Base-by-base conservation (phyloP, 1,140 invertebrate genomes). In the Ericerus pela region DNA sequence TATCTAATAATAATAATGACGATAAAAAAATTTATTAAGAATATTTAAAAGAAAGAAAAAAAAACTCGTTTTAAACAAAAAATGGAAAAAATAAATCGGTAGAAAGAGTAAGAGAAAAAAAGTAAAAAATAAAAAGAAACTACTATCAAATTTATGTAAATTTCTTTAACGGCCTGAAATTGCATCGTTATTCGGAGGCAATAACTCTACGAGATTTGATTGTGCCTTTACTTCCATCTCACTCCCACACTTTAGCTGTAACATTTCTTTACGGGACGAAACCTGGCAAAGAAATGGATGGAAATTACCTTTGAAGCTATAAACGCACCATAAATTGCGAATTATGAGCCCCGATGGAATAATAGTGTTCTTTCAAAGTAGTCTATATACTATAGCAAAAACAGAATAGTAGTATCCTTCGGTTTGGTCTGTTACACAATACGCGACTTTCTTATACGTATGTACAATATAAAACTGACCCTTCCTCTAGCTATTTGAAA, bases 271-370 rank as follows among this genome's bases (percentile, higher is more conserved):
- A 47, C 11, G 41, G n/a, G 4, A 47, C 41, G 20, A 47, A n/a
- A 47, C 41, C 41, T 47, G 41, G 41, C 41, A 47, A 47, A 47
- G 41, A 47, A 47, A 47, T 47, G 41, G 41, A 47, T 47, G 41
- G 41, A 47, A 47, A 47, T 47, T 47, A 47, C 20, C 41, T 47
- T 47, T 47, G 41, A 47, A 47, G 41, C 41, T 47, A 47, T 47
- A 47, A 47, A 47, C 41, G 41, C 41, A 47, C 41, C 41, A 47
- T 47, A 47, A 47, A 47, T 47, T 47, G 41, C 41, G 41, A 47
- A 47, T 47, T 47, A 47, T 47, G 41, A 47, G 41, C 41, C 41
- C 41, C 41, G 41, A 47, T 47, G 41, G 41, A 24, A 18, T 47
- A 47, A 47, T 47, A 47, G 41, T 47, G 41, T 47, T 47, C 41